These are phyloP conservation scores for Crotophaga sulcirostris DNA, from an alignment of 2,113 vertebrate species.

Conservation along the genomic window DNA sequence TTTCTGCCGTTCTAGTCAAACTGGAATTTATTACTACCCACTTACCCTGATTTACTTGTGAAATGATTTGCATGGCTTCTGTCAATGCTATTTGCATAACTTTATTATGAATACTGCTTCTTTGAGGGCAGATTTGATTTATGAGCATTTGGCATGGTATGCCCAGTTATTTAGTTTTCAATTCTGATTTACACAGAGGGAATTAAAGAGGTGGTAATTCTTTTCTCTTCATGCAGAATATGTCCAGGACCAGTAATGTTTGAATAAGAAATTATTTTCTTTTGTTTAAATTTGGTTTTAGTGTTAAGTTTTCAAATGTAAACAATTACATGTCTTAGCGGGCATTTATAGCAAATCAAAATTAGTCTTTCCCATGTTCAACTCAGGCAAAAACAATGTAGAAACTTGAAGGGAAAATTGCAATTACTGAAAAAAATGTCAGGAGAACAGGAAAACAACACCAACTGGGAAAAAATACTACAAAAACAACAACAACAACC, in stretches of 20 bases:
- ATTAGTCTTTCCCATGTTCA: background rate
- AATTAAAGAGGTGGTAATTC: conserved; percentile 28
- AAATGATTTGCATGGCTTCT: conserved; percentile 71
- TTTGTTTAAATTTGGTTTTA: background rate
- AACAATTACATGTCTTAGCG: conserved; percentile 13
- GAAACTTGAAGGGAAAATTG: background rate
- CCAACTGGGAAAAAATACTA: background rate
- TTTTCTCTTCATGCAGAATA: conserved; percentile 5
- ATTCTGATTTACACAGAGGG: conserved; percentile 63
- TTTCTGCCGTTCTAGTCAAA: conserved; percentile 74
- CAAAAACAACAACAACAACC: too few species aligned
- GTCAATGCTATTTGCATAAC: conserved; percentile 69
- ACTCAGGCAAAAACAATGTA: background rate
- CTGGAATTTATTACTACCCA: conserved; percentile 73
- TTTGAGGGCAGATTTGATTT: conserved; percentile 73
- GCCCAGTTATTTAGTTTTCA: conserved; percentile 65
- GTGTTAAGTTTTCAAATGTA: background rate
- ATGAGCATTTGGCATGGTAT: conserved; percentile 59
- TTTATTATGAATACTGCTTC: conserved; percentile 72
- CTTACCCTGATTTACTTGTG: conserved; percentile 74
- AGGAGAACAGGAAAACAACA: background rate
- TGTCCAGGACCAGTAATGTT: background rate
- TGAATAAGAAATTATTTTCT: background rate
- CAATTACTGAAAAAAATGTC: background rate
- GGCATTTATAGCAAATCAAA: conserved; percentile 10